These are phyloP conservation scores for Zosterops lateralis DNA, from an alignment of 2,113 vertebrate species.

Conservation along the genomic window DNA sequence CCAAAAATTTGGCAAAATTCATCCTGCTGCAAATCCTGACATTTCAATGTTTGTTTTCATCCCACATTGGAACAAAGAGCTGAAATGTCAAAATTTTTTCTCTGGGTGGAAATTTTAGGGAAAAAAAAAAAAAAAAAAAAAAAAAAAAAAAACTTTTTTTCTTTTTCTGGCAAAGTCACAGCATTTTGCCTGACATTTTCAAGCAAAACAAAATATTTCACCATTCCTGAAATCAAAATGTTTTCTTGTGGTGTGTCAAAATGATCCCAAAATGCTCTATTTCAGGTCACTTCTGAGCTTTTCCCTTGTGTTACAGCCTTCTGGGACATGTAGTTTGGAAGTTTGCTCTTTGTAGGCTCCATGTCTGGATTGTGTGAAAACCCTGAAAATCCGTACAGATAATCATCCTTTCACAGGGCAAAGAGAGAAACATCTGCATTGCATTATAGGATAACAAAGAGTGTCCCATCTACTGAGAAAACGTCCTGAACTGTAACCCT, in stretches of 20 bases:
- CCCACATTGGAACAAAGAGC: constrained; percentile 27
- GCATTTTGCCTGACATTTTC: constrained; percentile 42
- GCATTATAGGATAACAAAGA: constrained; percentile 16
- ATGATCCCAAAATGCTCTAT: neutral
- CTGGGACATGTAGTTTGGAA: constrained; percentile 44
- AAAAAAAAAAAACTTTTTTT: neutral
- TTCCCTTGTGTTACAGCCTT: neutral
- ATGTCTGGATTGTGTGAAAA: neutral
- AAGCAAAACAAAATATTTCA: constrained; percentile 50
- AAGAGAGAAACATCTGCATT: constrained; percentile 34
- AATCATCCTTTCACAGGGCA: neutral
- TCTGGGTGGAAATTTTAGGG: constrained; percentile 18
- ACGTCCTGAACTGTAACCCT: neutral
- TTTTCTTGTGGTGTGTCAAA: constrained; percentile 16
- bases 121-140: neutral
- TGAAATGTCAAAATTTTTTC: constrained; percentile 50
- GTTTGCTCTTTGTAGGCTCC: neutral
- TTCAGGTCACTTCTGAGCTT: neutral
- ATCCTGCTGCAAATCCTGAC: constrained; percentile 43
- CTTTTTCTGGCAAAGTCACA: constrained; percentile 5
- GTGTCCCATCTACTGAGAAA: constrained; percentile 37
- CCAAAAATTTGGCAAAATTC: constrained; percentile 27
- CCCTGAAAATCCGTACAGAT: neutral
- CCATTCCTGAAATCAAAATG: constrained; percentile 39
- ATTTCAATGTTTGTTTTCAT: constrained; percentile 56